These are phyloP conservation scores for Achlya flavicornis DNA, from an alignment of 2,888 invertebrate species.

Conservation along the genomic window DNA sequence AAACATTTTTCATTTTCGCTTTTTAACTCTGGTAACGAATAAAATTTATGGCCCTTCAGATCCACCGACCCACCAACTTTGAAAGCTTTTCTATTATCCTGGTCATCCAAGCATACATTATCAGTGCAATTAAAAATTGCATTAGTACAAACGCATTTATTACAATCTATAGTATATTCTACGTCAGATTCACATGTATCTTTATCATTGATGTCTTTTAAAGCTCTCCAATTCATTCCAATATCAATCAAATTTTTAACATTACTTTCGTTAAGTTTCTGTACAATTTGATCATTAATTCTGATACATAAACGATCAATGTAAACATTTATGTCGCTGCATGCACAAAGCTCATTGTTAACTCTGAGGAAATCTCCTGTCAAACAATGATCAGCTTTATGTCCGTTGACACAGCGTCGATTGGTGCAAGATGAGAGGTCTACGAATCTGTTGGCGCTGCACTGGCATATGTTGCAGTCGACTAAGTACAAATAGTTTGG, in stretches of 20 bases:
- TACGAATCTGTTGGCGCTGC: conserved; percentile 38
- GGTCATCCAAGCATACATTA: conserved; percentile 27
- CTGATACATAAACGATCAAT: conserved; percentile 53
- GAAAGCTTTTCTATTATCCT: conserved; percentile 9
- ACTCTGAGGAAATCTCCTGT: conserved; percentile 51
- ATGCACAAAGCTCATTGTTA: conserved; percentile 49
- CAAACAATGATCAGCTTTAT: conserved; percentile 48
- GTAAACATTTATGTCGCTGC: conserved; percentile 53
- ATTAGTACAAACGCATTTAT: conserved; percentile 45
- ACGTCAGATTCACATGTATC: conserved; percentile 18
- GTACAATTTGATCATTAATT: conserved; percentile 31
- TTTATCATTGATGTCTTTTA: conserved; percentile 13
- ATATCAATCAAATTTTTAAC: conserved; percentile 35
- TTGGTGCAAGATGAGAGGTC: conserved; percentile 46
- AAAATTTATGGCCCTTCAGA: background rate
- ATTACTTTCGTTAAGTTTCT: conserved; percentile 31
- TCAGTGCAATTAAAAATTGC: conserved; percentile 37
- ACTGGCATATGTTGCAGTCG: conserved; percentile 61
- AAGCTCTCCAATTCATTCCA: conserved; percentile 26
- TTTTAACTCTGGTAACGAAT: conserved; percentile 36
- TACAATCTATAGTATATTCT: conserved; percentile 49
- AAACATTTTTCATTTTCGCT: conserved; percentile 34
- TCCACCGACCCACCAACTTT: conserved; percentile 14
- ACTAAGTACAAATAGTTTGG: conserved; percentile 44
- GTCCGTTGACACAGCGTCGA: conserved; percentile 41